A percentile compares a stretch with the other conserved stretches of the same genome.
These are phyloP conservation scores for Sceloporus undulatus DNA, from an alignment of 2,113 vertebrate species.

Conservation along the genomic window DNA sequence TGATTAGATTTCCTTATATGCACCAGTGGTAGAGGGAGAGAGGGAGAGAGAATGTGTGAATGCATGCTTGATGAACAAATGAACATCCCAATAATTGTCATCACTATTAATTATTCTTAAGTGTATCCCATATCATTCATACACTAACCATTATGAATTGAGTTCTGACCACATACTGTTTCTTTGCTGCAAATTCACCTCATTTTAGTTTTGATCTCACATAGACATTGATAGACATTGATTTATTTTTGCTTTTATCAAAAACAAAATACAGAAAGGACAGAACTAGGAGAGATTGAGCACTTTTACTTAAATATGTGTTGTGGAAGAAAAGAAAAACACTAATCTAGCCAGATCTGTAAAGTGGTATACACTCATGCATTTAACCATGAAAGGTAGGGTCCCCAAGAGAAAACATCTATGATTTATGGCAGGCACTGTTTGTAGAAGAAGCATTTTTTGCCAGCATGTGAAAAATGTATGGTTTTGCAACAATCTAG, in stretches of 20 bases:
- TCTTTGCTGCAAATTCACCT: neutral
- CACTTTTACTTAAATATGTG: slow-evolving; percentile 10
- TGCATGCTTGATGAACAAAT: neutral
- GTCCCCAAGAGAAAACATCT: slow-evolving; percentile 20
- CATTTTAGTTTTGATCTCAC: neutral
- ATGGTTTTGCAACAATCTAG: slow-evolving; percentile 36
- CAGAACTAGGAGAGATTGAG: neutral
- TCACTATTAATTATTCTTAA: neutral
- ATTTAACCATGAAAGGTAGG: slow-evolving; percentile 31
- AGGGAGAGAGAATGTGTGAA: neutral
- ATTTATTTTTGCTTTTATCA: neutral
- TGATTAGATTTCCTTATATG: neutral
- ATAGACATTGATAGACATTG: neutral
- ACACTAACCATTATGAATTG: neutral
- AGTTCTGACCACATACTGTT: neutral
- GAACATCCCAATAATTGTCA: neutral
- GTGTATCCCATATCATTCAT: neutral
- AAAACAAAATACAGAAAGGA: slow-evolving; percentile 21
- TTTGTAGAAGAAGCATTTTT: slow-evolving; percentile 27
- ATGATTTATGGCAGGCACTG: slow-evolving; percentile 42
- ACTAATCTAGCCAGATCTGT: slow-evolving; percentile 19
- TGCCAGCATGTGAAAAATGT: slow-evolving; percentile 47
- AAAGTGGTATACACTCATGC: neutral
- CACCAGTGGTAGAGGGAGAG: neutral
- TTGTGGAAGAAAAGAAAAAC: slow-evolving; percentile 1